Percentiles rank a stretch among this genome's conserved stretches.
phyloP scores from a whole-genome alignment of 2,888 invertebrate genomes.

The Liodrosophila aerea region DNA sequence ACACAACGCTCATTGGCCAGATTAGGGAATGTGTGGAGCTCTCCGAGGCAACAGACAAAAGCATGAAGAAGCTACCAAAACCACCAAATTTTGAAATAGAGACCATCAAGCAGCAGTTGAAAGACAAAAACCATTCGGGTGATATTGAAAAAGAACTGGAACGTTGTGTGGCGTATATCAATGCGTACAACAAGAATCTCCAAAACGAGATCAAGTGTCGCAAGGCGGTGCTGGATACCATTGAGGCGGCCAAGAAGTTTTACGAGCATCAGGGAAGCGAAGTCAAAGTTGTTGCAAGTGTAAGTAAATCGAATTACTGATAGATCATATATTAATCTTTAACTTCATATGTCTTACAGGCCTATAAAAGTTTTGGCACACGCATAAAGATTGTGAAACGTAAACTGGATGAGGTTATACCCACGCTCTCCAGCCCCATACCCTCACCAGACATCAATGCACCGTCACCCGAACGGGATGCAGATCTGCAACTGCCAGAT shows the following conservation, averaged over 20 bases:
- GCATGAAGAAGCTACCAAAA: conserved; percentile 84
- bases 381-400: conserved; percentile 93
- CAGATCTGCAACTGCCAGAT: conserved; percentile 89
- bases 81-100: conserved; percentile 88
- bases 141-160: conserved; percentile 94
- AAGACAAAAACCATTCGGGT: conserved; percentile 93
- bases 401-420: conserved; percentile 91
- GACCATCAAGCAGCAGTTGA: conserved; percentile 89
- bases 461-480: conserved; percentile 91
- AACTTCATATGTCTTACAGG: conserved; percentile 87
- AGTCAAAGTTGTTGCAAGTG: conserved; percentile 97
- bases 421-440: conserved; percentile 87
- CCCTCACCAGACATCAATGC: conserved; percentile 86
- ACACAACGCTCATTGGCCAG: conserved; percentile 88
- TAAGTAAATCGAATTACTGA: conserved; percentile 85
- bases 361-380: conserved; percentile 96
- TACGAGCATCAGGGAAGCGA: conserved; percentile 95
- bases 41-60: conserved; percentile 89
- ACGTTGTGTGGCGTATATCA: conserved; percentile 90
- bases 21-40: conserved; percentile 89
- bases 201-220: conserved; percentile 92
- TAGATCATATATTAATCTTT: too few relatives aligned
- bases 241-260: conserved; percentile 92
- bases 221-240: conserved; percentile 88
- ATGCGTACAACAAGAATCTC: conserved; percentile 90